A percentile compares a stretch with the other conserved stretches of the same genome.
Conservation (phyloP, 2,113 vertebrate species). For the Amazona vittata region DNA sequence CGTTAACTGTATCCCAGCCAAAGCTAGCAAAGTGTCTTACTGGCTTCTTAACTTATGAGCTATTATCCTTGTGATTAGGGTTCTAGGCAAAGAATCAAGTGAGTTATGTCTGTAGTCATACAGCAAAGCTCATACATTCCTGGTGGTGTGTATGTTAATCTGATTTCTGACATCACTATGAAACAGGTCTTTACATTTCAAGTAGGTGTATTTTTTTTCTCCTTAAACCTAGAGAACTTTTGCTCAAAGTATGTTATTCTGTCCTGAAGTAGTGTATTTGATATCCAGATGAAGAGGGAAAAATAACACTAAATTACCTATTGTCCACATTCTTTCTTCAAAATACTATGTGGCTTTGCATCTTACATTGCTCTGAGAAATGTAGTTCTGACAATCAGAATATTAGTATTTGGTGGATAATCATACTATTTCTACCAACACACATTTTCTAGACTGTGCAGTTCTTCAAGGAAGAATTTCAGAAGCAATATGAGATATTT, state of each 20-base stretch:
- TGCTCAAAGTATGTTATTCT: background rate
- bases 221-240: background rate
- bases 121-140: background rate
- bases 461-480: background rate
- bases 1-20: background rate
- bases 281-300: background rate
- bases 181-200: background rate
- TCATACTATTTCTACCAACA: background rate
- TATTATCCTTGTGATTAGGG: background rate
- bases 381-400: background rate
- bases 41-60: background rate
- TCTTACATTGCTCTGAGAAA: background rate
- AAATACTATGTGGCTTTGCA: background rate
- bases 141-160: background rate
- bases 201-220: background rate
- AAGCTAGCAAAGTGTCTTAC: background rate
- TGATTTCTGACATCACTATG: background rate
- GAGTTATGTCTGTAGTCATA: background rate
- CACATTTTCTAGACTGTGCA: background rate
- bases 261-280: background rate
- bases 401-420: background rate
- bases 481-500: rapidly evolving
- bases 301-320: background rate
- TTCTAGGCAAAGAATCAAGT: background rate
- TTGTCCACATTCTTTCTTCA: background rate